These are phyloP conservation scores for Desmophyllum pertusum DNA, from an alignment of 92 coral and sea anemone species.

Conservation along the genomic window DNA sequence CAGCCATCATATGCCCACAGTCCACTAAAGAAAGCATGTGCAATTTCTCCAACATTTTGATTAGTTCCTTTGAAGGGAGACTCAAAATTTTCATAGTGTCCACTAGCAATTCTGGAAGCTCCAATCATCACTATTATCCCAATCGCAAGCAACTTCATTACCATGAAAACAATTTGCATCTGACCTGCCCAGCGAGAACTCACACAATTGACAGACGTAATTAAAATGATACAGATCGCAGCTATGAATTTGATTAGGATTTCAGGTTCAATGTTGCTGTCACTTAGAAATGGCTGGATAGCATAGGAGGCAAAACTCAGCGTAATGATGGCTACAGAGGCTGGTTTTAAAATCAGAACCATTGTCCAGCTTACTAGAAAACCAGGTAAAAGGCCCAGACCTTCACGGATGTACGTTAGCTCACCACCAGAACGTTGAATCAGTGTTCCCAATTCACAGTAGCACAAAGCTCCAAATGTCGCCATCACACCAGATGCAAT, in stretches of 20 bases:
- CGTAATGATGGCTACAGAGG: conserved; percentile 82
- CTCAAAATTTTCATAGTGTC: conserved; percentile 66
- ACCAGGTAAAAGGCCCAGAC: conserved; percentile 74
- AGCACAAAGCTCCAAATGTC: conserved; percentile 85
- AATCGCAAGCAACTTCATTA: conserved; percentile 78
- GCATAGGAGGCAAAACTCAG: conserved; percentile 79
- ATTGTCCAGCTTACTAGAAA: conserved; percentile 90
- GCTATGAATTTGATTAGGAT: conserved; percentile 63
- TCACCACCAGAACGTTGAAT: conserved; percentile 94
- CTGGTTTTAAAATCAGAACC: conserved; percentile 80
- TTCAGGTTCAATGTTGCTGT: conserved; percentile 24
- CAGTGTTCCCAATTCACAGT: conserved; percentile 95
- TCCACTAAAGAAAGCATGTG: conserved; percentile 84
- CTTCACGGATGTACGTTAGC: conserved; percentile 78
- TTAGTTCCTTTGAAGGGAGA: conserved; percentile 76
- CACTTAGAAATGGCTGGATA: conserved; percentile 68
- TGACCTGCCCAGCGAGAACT: conserved; percentile 79
- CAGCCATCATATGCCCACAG: conserved; percentile 94
- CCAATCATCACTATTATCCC: conserved; percentile 74
- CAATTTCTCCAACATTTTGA: conserved; percentile 69
- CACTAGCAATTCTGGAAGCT: conserved; percentile 41
- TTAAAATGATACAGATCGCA: conserved; percentile 60
- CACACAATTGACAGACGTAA: conserved; percentile 78
- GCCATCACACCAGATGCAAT: conserved; percentile 88
- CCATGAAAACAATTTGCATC: conserved; percentile 74